Evolutionary conservation across 2,888 invertebrate species (phyloP), one percentile per base, ranked within the genome.

Genomic region (Trissolcus brochymenae): DNA sequence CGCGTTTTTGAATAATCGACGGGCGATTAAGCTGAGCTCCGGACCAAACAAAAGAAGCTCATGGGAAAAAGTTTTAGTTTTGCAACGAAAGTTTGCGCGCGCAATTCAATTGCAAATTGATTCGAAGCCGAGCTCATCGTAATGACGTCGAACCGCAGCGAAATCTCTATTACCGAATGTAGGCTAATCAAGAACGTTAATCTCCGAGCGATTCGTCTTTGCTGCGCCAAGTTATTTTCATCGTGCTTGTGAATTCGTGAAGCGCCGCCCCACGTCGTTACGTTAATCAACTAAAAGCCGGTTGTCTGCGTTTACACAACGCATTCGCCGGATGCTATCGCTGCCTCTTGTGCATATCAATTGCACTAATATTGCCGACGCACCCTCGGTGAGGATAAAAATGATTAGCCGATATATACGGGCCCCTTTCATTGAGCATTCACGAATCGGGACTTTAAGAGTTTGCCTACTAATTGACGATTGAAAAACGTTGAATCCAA

Each of bases 221-320:
- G 80, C 79, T 75, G 72, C 59, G 71, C 66, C 56, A 81, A 83
- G 81, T 81, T 82, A 83, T 84, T 84, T 85, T 84, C 83, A 82
- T 84, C 81, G 82, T 81, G 81, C 25, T 25, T 25, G 13, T 29
- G 70, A 70, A 70, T 65, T 60, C 51, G 25, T 25, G 40, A 41
- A 59, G 49, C 57, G 35, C 57, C 50, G 29, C 17, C 41, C 9
- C 49, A 14, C 64, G 46, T 76, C 80, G 83, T 64, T 81, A 81
- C 84, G 83, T 84, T 85, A 86, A 86, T 86, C 86, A 87, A 85
- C 85, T 85, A 86, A 86, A 86, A 86, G 84, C 86, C 76, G 77
- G 77, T 81, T 83, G 84, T 85, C 85, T 83, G 80, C 76, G 84
- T 85, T 86, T 86, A 79, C 85, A 82, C 82, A 82, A 80, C 79